Evolutionary conservation across 2,888 invertebrate genomes (phyloP).

Genomic region (Phaedon cochleariae): DNA sequence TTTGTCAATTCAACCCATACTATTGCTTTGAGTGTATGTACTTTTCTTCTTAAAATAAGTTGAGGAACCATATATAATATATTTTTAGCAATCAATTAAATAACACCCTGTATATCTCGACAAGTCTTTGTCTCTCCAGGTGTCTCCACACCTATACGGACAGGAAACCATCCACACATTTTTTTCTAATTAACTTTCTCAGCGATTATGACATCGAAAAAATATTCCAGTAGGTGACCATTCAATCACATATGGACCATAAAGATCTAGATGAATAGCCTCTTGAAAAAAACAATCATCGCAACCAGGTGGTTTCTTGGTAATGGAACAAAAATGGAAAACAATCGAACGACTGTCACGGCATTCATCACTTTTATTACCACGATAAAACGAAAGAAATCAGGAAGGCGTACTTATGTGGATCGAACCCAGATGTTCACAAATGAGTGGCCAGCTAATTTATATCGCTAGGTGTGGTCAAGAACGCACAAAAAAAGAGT

Average conservation of each 20-base stretch:
- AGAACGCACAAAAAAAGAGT: not conserved
- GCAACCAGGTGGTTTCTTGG: conserved; percentile 10
- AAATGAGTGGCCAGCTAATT: not conserved
- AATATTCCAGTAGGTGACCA: not conserved
- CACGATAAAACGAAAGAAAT: conserved; percentile 1
- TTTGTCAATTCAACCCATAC: too few relatives aligned
- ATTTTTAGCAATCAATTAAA: too few relatives aligned
- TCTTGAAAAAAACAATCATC: not conserved
- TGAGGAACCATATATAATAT: too few relatives aligned
- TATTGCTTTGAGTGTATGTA: too few relatives aligned
- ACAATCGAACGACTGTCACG: conserved; percentile 1
- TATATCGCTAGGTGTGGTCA: not conserved
- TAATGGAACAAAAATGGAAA: conserved; percentile 14
- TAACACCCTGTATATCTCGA: too few relatives aligned
- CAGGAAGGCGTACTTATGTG: conserved; percentile 10
- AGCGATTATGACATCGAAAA: not conserved
- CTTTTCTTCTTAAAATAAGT: too few relatives aligned
- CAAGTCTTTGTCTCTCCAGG: too few relatives aligned
- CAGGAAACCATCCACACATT: too few relatives aligned
- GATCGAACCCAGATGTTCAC: conserved; percentile 8
- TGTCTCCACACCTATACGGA: too few relatives aligned
- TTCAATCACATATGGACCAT: not conserved
- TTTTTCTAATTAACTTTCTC: too few relatives aligned
- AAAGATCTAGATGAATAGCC: not conserved
- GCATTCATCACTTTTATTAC: conserved; percentile 10